Evolutionary conservation across 2,888 invertebrate species (phyloP).

Genomic region (Drosophila flavopinicola): DNA sequence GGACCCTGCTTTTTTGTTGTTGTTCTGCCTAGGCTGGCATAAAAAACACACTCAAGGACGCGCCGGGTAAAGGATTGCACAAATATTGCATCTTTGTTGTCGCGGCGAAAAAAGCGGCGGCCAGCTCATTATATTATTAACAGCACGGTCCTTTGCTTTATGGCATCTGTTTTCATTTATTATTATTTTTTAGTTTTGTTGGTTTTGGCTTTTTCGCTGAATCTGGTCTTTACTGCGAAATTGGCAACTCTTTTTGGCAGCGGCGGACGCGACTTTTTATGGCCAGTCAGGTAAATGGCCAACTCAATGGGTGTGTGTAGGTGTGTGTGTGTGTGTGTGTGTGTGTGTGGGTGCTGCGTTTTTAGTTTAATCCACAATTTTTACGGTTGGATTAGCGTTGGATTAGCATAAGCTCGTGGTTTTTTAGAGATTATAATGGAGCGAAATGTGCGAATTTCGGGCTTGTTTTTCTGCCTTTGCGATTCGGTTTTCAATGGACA

Average conservation of each 20-base stretch:
- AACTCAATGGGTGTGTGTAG: conserved; percentile 34
- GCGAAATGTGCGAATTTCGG: conserved; percentile 1
- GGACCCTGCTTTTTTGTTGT: neutral
- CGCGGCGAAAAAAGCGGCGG: conserved; percentile 37
- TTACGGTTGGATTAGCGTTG: conserved; percentile 74
- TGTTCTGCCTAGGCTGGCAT: conserved; percentile 12
- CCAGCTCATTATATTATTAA: conserved; percentile 61
- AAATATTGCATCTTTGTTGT: conserved; percentile 79
- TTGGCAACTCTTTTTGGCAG: conserved; percentile 73
- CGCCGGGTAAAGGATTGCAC: conserved; percentile 79
- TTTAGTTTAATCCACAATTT: conserved; percentile 75
- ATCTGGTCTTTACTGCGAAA: conserved; percentile 67
- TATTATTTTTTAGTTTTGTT: conserved; percentile 36
- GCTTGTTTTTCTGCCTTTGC: conserved; percentile 2
- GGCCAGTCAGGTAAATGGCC: conserved; percentile 50
- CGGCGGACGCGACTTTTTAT: conserved; percentile 58
- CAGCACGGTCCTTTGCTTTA: conserved; percentile 28
- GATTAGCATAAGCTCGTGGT: conserved; percentile 73
- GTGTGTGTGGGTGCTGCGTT: conserved; percentile 21
- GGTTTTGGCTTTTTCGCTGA: conserved; percentile 57
- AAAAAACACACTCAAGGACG: conserved; percentile 70
- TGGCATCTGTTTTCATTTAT: conserved; percentile 25
- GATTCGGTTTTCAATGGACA: conserved; percentile 29
- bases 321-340: conserved; percentile 11
- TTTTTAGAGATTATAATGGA: conserved; percentile 48